phyloP scores from a whole-genome alignment of 2,113 vertebrate genomes.

The Oreotrochilus melanogaster region DNA sequence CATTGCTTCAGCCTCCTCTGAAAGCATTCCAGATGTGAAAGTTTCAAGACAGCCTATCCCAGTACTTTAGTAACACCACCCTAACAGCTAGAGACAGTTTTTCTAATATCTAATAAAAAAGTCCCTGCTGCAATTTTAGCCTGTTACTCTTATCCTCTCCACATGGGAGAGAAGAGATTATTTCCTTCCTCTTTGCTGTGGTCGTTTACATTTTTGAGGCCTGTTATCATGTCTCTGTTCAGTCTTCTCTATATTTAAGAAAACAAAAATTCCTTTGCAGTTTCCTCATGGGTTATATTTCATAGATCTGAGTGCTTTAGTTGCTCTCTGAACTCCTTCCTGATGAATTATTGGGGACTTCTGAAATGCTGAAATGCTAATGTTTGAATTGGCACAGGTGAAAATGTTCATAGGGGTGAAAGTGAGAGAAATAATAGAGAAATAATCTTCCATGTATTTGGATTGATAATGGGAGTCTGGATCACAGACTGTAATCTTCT shows the following conservation, averaged over 20 bases:
- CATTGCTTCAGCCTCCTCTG: neutral
- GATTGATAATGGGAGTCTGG: neutral
- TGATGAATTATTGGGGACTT: neutral
- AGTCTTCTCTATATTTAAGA: constrained; percentile 25
- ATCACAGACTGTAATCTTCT: constrained; percentile 12
- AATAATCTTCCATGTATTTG: constrained; percentile 5
- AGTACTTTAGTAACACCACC: neutral
- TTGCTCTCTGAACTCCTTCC: neutral
- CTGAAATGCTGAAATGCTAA: neutral
- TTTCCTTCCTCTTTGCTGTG: constrained; percentile 54
- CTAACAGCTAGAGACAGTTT: neutral
- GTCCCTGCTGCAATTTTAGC: constrained; percentile 5
- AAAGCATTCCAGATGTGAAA: neutral
- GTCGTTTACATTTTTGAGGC: constrained; percentile 65
- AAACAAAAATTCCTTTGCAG: constrained; percentile 25
- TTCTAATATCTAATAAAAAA: neutral
- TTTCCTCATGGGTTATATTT: constrained; percentile 49
- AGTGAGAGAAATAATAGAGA: neutral
- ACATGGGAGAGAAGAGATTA: constrained; percentile 56
- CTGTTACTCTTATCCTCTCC: constrained; percentile 51
- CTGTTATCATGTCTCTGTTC: constrained; percentile 64
- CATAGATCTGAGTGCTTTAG: neutral
- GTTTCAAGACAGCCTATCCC: neutral
- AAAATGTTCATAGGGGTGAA: neutral
- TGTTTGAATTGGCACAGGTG: neutral